Evolutionary conservation across 2,888 invertebrate genomes (phyloP).

Genomic region (Junonia oenone): DNA sequence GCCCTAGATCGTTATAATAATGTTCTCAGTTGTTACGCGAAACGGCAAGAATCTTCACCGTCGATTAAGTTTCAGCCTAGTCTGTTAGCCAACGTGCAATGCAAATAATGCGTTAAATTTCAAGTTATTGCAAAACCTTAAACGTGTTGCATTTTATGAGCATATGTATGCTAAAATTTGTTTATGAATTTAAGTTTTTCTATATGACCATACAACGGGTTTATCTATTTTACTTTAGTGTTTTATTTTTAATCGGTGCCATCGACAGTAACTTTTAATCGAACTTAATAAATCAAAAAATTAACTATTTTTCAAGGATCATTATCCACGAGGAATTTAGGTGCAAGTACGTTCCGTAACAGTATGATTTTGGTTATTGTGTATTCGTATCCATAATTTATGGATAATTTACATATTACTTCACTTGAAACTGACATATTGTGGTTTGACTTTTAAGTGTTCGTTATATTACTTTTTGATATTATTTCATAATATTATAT

Average conservation of each 20-base stretch:
- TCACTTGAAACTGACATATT: background rate
- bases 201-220: background rate
- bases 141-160: slow-evolving; percentile 20
- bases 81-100: slow-evolving; percentile 46
- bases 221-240: background rate
- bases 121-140: slow-evolving; percentile 24
- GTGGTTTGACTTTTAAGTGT: background rate
- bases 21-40: slow-evolving; percentile 12
- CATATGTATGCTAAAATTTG: background rate
- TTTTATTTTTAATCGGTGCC: background rate
- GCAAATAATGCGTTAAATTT: slow-evolving; percentile 55
- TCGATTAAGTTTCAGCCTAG: slow-evolving; percentile 37
- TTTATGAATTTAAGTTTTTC: background rate
- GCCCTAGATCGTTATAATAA: slow-evolving; percentile 14
- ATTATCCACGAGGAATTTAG: slow-evolving; percentile 19
- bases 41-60: slow-evolving; percentile 29
- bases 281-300: slow-evolving; percentile 8
- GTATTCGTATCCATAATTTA: slow-evolving; percentile 10
- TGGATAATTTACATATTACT: background rate
- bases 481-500: background rate
- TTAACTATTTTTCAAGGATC: slow-evolving; percentile 22
- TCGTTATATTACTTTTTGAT: background rate
- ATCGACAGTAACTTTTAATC: background rate
- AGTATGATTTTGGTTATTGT: slow-evolving; percentile 6
- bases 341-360: slow-evolving; percentile 7